Base-by-base conservation (phyloP, 1,140 invertebrate species). In the Tribolium castaneum region DNA sequence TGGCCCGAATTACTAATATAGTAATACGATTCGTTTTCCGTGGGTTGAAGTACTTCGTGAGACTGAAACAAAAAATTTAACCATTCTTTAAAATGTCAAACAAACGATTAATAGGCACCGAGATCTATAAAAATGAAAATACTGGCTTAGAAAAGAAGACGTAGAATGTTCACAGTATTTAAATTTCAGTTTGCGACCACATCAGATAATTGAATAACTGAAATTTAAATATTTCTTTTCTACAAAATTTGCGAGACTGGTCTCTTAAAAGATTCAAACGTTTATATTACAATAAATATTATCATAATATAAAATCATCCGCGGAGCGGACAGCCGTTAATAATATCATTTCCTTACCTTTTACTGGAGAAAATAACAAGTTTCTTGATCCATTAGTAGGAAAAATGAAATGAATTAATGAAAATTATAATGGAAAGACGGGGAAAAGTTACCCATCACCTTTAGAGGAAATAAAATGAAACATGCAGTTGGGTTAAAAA, bases 51-150 rank as follows among this genome's bases (percentile, higher is more conserved):
- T 19, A 19, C 16, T 25, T 10, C 16, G 5, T 62, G 5, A 62
- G 22, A 62, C 59, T 66, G 59, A 66, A 66, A 66, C 59, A 66
- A 14, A 66, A 66, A 30, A 66, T 25, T 19, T 59, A 59, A 59
- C 54, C 9, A 9, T 22, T 59, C 54, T 59, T 59, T 59, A 59
- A 59, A 59, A 59, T 22, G n/a, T 25, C 16, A 25, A n/a, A 59
- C 54, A 59, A 59, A 16, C 19, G 19, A 25, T 25, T 4, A 6
- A 10, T 25, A 45, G 7, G n/a, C 54, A 54, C 52, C 52, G 52
- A 54, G 19, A 22, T 59, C 54, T 59, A 25, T 25, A 7, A 19
- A n/a, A 56, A 10, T 9, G 16, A 25, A 25, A 59, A 59, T 30
- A 45, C 39, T 45, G n/a, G n/a, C 9, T 45, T n/a, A 9, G 9